Evolutionary conservation across 2,797 vertebrate species (phyloP), one percentile per base, ranked within the genome.

Genomic region (Philypnodon macrostomus): DNA sequence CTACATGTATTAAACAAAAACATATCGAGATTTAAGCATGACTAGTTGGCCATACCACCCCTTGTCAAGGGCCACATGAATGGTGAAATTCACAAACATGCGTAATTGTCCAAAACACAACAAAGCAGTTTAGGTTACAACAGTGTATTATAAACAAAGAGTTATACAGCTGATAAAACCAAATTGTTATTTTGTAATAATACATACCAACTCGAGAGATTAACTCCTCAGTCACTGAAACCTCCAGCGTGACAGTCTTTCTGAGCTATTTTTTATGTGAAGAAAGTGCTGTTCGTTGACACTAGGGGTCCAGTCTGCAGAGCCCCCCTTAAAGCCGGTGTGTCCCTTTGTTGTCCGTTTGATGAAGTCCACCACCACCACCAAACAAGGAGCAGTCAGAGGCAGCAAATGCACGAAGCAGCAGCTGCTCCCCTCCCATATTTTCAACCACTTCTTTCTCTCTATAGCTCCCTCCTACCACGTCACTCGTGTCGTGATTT

Each of bases 401-500:
- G 64, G 56, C 75, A 74, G 49, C 55, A 53, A 67, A 65, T 47
- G 50, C 34, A 74, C 49, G 57, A 48, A 61, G 63, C 26, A 79
- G 70, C 81, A 85, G 85, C 77, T 81, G 82, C 73, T 62, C 56
- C 75, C 70, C 79, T 70, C 78, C 73, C 75, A 41, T 60, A 64
- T 17, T 36, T 34, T 48, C 67, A 72, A 37, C 85, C 77, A 85
- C 85, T 76, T 85, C 82, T 63, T 40, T 17, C 14, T 14, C 9
- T 44, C 10, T 17, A 16, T 16, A 15, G 24, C 8, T 12, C 14
- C 19, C 44, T 13, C 41, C 77, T 50, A 58, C 69, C 75, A 81
- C 80, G 86, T 75, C 89, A 81, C 82, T 75, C 70, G 45, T 65
- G 89, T 89, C 76, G 90, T 88, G 91, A 90, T 87, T 92, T 84